These are phyloP conservation scores for Gavialis gangeticus DNA, from an alignment of 2,113 vertebrate species.

Conservation along the genomic window DNA sequence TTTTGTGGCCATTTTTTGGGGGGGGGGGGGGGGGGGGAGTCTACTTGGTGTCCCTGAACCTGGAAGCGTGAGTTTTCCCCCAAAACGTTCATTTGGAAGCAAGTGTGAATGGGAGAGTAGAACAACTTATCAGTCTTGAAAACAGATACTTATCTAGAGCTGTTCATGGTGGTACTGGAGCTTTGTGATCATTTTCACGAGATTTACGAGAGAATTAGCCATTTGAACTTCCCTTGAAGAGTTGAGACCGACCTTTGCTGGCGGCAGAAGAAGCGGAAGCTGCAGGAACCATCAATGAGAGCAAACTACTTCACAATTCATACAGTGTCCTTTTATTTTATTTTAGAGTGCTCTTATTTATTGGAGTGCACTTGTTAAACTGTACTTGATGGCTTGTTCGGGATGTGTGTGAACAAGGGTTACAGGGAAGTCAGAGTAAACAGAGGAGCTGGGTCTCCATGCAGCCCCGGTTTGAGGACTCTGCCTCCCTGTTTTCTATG, in stretches of 20 bases:
- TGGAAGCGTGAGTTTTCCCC: background rate
- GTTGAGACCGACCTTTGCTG: constrained; percentile 22
- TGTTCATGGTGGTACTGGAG: background rate
- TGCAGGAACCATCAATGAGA: background rate
- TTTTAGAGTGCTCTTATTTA: background rate
- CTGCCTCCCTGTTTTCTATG: background rate
- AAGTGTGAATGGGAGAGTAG: background rate
- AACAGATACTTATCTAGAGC: background rate
- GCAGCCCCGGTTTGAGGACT: background rate
- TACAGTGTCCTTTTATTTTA: background rate
- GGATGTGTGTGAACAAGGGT: background rate
- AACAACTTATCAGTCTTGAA: background rate
- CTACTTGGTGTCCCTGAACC: background rate
- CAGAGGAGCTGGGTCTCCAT: background rate
- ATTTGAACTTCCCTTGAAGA: background rate
- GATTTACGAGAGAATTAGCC: background rate
- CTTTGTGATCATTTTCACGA: background rate
- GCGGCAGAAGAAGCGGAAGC: background rate
- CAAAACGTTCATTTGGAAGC: background rate
- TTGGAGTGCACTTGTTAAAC: background rate
- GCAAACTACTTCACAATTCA: background rate
- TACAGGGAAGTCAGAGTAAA: constrained; percentile 23
- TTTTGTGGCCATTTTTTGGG: no score
- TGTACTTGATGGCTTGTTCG: background rate
- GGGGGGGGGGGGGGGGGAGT: background rate